A percentile compares a stretch with the other conserved stretches of the same genome.
Conservation (phyloP, 2,113 vertebrate species). For the Hippocampus mohnikei region DNA sequence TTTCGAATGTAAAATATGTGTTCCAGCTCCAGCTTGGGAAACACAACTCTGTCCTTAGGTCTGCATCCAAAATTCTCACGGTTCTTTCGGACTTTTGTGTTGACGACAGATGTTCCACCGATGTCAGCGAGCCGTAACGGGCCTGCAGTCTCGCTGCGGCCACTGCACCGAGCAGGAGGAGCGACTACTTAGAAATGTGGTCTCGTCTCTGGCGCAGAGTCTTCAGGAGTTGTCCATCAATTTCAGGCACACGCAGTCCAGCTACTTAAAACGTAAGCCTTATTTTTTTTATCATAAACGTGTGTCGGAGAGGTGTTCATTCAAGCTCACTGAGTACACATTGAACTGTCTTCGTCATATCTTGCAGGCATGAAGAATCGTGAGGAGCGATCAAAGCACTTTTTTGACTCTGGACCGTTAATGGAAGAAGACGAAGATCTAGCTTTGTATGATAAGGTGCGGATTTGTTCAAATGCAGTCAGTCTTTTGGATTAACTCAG, state of each 20-base stretch:
- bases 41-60: background rate
- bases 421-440: constrained; percentile 91
- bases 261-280: constrained; percentile 94
- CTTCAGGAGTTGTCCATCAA: constrained; percentile 91
- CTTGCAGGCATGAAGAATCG: constrained; percentile 92
- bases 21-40: background rate
- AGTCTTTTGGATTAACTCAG: background rate
- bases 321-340: background rate
- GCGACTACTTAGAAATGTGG: constrained; percentile 86
- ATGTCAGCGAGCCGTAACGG: constrained; percentile 89
- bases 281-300: background rate
- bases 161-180: constrained; percentile 90
- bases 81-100: background rate
- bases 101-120: constrained; percentile 89
- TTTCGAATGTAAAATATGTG: background rate
- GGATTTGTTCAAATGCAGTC: constrained; percentile 4
- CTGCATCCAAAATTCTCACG: background rate
- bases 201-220: constrained; percentile 89
- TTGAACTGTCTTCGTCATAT: constrained; percentile 9
- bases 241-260: constrained; percentile 91
- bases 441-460: constrained; percentile 85
- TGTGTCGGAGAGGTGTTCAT: background rate
- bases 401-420: constrained; percentile 91
- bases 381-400: constrained; percentile 95
- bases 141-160: constrained; percentile 81